Percentiles rank a stretch among this genome's conserved stretches.
Evolutionary conservation across 2,113 vertebrate genomes (phyloP).

Genomic region (Tupaia tana): DNA sequence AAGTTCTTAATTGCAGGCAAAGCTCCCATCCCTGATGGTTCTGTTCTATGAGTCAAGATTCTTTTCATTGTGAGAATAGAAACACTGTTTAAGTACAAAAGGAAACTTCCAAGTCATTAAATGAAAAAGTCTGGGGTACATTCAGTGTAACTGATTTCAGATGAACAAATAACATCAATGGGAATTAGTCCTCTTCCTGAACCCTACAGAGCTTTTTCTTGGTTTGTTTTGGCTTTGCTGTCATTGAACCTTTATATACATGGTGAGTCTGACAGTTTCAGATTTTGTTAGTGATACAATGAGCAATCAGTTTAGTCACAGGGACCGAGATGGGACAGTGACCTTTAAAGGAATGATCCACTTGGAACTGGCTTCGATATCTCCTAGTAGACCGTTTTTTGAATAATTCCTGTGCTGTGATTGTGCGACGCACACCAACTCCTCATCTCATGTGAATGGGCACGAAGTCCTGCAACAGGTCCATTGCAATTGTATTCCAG

Average conservation of each 20-base stretch:
- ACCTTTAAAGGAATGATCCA: background rate
- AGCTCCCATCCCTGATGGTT: background rate
- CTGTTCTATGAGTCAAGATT: background rate
- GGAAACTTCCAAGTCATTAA: background rate
- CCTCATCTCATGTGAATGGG: background rate
- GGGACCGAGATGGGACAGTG: background rate
- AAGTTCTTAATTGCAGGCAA: background rate
- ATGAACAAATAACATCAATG: accelerated
- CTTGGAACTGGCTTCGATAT: background rate
- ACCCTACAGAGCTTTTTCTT: background rate
- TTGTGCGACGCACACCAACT: background rate
- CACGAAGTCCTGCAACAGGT: accelerated
- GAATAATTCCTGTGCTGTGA: background rate
- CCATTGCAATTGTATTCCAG: background rate
- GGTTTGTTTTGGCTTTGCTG: background rate
- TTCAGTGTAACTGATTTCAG: background rate
- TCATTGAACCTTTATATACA: background rate
- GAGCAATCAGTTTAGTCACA: background rate
- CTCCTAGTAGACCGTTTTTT: background rate
- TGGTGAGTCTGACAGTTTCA: background rate
- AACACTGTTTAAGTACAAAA: background rate
- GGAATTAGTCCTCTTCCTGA: background rate
- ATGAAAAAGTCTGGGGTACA: background rate
- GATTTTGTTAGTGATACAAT: background rate
- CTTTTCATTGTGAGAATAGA: background rate